Evolutionary conservation across 1,140 invertebrate species (phyloP), one percentile per base, ranked within the genome.

Genomic region (Leptonema lineaticorne): DNA sequence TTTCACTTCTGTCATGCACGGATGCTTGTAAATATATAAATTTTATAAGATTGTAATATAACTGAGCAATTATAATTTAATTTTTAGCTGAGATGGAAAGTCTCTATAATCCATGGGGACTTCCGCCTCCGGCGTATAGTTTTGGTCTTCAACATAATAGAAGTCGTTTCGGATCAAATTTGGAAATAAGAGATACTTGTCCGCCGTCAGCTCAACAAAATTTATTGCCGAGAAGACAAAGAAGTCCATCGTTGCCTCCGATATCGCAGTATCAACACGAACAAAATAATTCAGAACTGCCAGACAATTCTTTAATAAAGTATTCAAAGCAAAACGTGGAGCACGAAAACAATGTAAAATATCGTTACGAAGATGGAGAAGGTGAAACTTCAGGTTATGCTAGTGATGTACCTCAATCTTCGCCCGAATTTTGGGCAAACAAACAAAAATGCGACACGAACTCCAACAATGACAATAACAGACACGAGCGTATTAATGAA

Each of bases 311-410:
- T 26, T 29, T 28, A 14, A 59, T 62, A 3, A 59, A 59, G 33
- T 59, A n/a, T 22, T 7, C 4, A 2, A 50, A 50, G 8, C 33
- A 64, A 18, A 45, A 2, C n/a, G 26, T 1, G 4, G 29, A 45
- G 24, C 45, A 78, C 26, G 80, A 81, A 64, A 5, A 24, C 8
- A 72, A 78, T 69, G 76, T 80, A 63, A 79, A 82, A 65, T 74
- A 79, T 69, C 79, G 81, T 41, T 74, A 79, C 3, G 81, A 81
- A 72, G 88, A 88, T 65, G 84, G 84, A 22, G 88, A 86, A 75
- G 86, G 85, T 0, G 86, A 90, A 69, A 90, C 89, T 66, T 89
- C 88, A 26, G 89, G 88, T 16, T 90, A 90, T 74, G 88, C 86
- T 14, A 90, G 89, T 74, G 89, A 90, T 70, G 76, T 85, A 1